Conservation (phyloP, 2,113 vertebrate genomes). For the Lutjanus erythropterus region DNA sequence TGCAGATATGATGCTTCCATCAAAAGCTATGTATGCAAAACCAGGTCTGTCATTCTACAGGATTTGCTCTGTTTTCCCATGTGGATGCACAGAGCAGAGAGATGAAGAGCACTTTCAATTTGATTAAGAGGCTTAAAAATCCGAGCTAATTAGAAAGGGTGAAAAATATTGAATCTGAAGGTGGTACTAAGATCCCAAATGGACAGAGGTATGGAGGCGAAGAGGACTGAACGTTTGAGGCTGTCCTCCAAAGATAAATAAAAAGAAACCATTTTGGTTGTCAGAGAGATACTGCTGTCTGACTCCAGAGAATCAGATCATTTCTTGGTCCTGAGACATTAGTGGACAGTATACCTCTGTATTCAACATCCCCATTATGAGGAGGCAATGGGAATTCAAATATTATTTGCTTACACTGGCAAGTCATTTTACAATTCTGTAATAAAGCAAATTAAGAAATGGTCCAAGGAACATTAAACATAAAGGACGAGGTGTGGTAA, state of each 20-base stretch:
- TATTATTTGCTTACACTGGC: slow-evolving; percentile 8
- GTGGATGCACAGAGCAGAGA: slow-evolving; percentile 32
- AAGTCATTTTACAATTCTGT: slow-evolving; percentile 27
- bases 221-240: neutral
- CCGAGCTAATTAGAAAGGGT: slow-evolving; percentile 64
- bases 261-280: neutral
- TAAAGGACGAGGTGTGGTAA: neutral
- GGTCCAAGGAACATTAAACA: slow-evolving; percentile 4
- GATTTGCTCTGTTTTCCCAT: slow-evolving; percentile 35
- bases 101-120: slow-evolving; percentile 42
- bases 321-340: slow-evolving; percentile 2
- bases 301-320: neutral
- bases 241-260: neutral
- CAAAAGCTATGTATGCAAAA: slow-evolving; percentile 17
- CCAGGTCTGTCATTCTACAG: slow-evolving; percentile 19
- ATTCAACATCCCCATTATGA: slow-evolving; percentile 30
- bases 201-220: neutral
- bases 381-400: slow-evolving; percentile 19
- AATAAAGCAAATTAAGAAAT: slow-evolving; percentile 12
- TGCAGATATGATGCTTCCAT: neutral
- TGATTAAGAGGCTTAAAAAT: slow-evolving; percentile 65
- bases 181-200: slow-evolving; percentile 33
- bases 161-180: slow-evolving; percentile 40
- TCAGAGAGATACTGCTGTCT: neutral
- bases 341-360: neutral